Evolutionary conservation across 2,797 vertebrate genomes (phyloP), one percentile per base, ranked within the genome.

Genomic region (Chloroceryle inda): DNA sequence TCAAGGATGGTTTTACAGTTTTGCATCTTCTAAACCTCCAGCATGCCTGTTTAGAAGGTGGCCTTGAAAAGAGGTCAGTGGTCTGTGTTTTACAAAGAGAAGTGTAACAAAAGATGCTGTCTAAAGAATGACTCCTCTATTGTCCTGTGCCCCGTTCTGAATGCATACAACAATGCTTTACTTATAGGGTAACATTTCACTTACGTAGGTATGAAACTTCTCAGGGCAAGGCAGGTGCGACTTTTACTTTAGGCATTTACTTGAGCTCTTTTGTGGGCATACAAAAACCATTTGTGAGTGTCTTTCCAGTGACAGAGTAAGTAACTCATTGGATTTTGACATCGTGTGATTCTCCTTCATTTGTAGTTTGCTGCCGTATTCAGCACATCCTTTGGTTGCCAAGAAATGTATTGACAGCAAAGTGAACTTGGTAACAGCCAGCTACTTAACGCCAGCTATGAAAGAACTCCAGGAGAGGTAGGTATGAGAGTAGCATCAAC

Each of bases 381-480:
- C 95, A 3, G 98, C 98, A 53, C 99, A 99, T 97, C 99, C 99
- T 40, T 94, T 98, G 68, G 97, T 99, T 81, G 99, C 99, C 80
- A 99, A 99, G 93, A 98, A 98, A 53, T 99, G 99, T 96, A 99
- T 99, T 93, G 97, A 97, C 35, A 98, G 89, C 96, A 99, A 98
- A 97, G 99, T 99, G 45, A 99, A 99, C 98, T 97, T 99, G 98
- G 96, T 99, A 97, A 99, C 99, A 2, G 99, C 99, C 64, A 99
- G 99, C 97, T 99, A 99, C 96, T 96, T 99, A 96, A 99, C 98
- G 80, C 99, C 99, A 15, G 98, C 97, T 11, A 99, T 99, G 97
- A 99, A 98, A 97, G 99, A 98, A 66, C 94, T 98, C 50, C 96
- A 98, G 79, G 97, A 98, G 77, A 98, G 98, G 98, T 98, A 95